Percentiles rank a stretch among this genome's conserved stretches.
Conservation (phyloP, 1,140 invertebrate species). For the Mactra quadrangularis region DNA sequence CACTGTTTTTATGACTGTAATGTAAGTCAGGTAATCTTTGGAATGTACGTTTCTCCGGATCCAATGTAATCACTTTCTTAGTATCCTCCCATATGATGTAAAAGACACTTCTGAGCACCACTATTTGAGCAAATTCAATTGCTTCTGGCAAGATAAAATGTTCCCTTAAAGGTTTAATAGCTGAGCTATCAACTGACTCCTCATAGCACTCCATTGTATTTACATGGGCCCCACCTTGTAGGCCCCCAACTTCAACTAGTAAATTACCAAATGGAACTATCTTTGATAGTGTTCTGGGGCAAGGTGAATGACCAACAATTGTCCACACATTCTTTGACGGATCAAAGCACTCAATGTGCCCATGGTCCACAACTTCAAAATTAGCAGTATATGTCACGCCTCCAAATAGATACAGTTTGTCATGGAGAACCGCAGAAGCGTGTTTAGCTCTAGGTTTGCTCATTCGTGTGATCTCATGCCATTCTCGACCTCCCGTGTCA, state of each 20-base stretch:
- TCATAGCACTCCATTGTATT: constrained; percentile 81
- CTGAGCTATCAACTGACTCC: constrained; percentile 65
- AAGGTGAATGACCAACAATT: constrained; percentile 75
- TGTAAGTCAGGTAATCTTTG: constrained; percentile 75
- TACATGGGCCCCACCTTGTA: constrained; percentile 75
- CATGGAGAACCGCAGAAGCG: constrained; percentile 76
- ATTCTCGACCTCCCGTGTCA: constrained; percentile 74
- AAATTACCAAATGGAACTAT: constrained; percentile 77
- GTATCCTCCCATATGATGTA: constrained; percentile 83
- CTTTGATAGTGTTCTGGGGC: constrained; percentile 78
- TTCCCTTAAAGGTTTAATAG: constrained; percentile 76
- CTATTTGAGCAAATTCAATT: constrained; percentile 80
- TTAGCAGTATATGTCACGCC: constrained; percentile 75
- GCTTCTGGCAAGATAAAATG: constrained; percentile 80
- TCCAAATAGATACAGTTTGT: constrained; percentile 80
- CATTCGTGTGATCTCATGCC: constrained; percentile 75
- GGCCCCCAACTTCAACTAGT: constrained; percentile 81
- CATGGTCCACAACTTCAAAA: constrained; percentile 72
- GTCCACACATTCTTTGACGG: constrained; percentile 75
- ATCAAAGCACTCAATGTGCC: constrained; percentile 81
- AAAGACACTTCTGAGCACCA: constrained; percentile 79
- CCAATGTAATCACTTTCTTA: constrained; percentile 81
- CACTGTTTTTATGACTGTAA: constrained; percentile 76
- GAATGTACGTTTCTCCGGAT: constrained; percentile 81
- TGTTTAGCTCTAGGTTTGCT: constrained; percentile 79